Evolutionary conservation across 1,140 invertebrate genomes (phyloP), one percentile per base, ranked within the genome.

Genomic region (Zaprionus davidi): DNA sequence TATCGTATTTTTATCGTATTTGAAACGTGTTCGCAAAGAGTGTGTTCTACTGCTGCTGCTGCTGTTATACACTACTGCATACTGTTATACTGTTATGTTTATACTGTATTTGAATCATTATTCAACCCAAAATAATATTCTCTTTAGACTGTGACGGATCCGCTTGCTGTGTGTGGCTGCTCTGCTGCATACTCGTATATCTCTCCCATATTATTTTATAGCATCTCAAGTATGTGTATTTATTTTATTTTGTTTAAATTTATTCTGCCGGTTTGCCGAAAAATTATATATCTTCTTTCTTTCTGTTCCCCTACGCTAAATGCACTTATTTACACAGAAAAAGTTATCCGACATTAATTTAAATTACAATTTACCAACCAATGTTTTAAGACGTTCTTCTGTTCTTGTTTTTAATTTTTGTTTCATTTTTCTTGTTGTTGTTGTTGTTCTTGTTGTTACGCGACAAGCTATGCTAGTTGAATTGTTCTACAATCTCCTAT

Each of bases 241-340:
- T 67, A 34, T 38, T 65, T 22, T 78, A 78, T 78, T 9, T 81
- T 31, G 28, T 31, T 31, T 31, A 2, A 31, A 31, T 31, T 31
- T 31, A 31, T 31, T 31, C 2, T 31, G 7, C 7, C 7, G 7
- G 2, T 31, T 31, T 31, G 28, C 28, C 28, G 28, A 31, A 31
- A 31, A 73, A 73, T 41, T 9, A 73, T 58, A 68, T 58, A 58
- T 65, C 49, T 56, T 70, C 22, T n/a, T 72, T 66, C 64, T 49
- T 72, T 66, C 64, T 49, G n/a, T 72, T 66, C 64, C 64, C 71
- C 71, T 66, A 34, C 70, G 49, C 60, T 72, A 78, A 82, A 87
- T 87, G 73, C 80, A 82, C 74, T 72, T 87, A 87, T 87, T 87
- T 87, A 87, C 83, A 87, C 56, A 20, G 20, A 24, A 80, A 73